Conservation (phyloP, 1,140 invertebrate species). For the Battus philenor region DNA sequence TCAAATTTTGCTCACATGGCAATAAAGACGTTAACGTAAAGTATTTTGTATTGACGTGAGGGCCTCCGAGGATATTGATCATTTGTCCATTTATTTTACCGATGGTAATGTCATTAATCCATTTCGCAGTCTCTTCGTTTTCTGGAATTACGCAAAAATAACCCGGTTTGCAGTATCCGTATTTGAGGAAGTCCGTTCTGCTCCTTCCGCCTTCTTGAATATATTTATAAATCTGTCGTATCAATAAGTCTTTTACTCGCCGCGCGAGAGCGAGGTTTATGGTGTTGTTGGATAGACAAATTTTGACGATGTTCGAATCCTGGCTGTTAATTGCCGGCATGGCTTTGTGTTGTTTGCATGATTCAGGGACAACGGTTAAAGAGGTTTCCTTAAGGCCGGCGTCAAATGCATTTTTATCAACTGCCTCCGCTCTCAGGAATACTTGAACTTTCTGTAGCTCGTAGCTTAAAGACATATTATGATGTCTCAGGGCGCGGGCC, state of each 20-base stretch:
- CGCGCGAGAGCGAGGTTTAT: constrained; percentile 31
- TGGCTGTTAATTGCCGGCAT: constrained; percentile 38
- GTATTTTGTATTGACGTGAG: constrained; percentile 32
- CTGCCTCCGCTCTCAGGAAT: constrained; percentile 49
- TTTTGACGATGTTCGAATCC: constrained; percentile 37
- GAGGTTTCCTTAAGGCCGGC: constrained; percentile 42
- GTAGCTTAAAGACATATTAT: constrained; percentile 57
- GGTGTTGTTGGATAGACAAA: constrained; percentile 40
- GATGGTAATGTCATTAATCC: constrained; percentile 35
- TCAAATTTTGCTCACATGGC: constrained; percentile 22
- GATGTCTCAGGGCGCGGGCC: constrained; percentile 40
- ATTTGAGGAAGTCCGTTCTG: constrained; percentile 52
- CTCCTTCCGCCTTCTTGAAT: constrained; percentile 31
- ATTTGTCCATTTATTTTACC: constrained; percentile 33
- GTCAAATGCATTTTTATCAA: constrained; percentile 61
- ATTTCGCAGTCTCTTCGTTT: constrained; percentile 47
- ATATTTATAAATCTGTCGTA: constrained; percentile 50
- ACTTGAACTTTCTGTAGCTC: constrained; percentile 64
- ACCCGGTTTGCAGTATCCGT: constrained; percentile 43
- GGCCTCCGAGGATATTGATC: constrained; percentile 35
- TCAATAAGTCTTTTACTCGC: constrained; percentile 51
- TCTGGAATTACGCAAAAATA: constrained; percentile 50
- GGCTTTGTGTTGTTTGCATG: constrained; percentile 20
- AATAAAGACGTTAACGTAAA: constrained; percentile 36
- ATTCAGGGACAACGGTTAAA: constrained; percentile 12